A percentile compares a stretch with the other conserved stretches of the same genome.
Evolutionary conservation across 2,113 vertebrate genomes (phyloP).

Genomic region (Heterotis niloticus): DNA sequence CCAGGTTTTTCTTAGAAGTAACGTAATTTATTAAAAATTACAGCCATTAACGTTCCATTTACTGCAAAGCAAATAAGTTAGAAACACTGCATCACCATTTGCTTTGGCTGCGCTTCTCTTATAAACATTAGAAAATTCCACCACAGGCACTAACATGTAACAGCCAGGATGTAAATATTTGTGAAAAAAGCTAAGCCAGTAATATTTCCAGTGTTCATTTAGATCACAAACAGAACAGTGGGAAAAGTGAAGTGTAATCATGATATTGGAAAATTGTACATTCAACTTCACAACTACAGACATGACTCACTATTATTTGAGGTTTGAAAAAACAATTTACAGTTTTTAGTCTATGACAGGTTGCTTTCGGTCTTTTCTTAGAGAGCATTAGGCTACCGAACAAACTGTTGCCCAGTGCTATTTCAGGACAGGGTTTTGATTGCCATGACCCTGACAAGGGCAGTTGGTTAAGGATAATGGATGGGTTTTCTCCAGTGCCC

Average conservation of each 20-base stretch:
- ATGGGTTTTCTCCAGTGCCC: no score
- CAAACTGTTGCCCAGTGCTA: no score
- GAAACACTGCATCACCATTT: constrained; percentile 43
- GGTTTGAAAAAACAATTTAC: background rate
- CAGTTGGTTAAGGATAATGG: no score
- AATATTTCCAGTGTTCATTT: constrained; percentile 44
- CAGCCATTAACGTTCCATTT: constrained; percentile 48
- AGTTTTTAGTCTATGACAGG: background rate
- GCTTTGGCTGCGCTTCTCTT: constrained; percentile 45
- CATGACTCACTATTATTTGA: background rate
- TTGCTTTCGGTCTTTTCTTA: constrained; percentile 2
- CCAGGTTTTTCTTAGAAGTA: constrained; percentile 42
- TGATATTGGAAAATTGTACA: background rate
- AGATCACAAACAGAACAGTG: constrained; percentile 47
- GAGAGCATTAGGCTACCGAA: no score
- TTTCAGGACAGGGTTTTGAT: no score
- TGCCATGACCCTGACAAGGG: no score
- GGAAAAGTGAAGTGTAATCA: constrained; percentile 10
- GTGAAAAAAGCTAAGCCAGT: constrained; percentile 39
- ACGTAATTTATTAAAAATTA: constrained; percentile 56
- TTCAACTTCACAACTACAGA: background rate
- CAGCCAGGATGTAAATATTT: constrained; percentile 40
- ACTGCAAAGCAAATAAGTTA: constrained; percentile 46
- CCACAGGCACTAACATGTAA: constrained; percentile 44
- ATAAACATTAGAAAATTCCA: constrained; percentile 50